Evolutionary conservation across 2,888 invertebrate genomes (phyloP).

Genomic region (Abrostola triplasia): DNA sequence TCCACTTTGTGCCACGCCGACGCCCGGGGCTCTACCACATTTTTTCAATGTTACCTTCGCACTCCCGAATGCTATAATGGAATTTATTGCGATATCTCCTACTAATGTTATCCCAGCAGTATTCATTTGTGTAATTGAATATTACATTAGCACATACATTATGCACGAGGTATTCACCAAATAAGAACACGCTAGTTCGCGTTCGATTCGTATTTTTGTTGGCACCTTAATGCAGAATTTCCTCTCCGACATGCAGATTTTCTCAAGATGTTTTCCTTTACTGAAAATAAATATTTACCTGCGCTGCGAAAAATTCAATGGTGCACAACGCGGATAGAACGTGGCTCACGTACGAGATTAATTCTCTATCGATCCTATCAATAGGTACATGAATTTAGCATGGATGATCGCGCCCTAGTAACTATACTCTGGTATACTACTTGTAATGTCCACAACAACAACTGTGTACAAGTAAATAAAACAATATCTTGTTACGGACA

Average conservation of each 20-base stretch:
- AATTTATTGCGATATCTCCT: constrained; percentile 64
- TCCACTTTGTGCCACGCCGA: constrained; percentile 69
- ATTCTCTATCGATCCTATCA: constrained; percentile 55
- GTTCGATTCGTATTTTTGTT: constrained; percentile 45
- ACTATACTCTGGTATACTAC: constrained; percentile 10
- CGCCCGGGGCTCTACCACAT: constrained; percentile 60
- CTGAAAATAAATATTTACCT: constrained; percentile 63
- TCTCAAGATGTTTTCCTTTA: constrained; percentile 58
- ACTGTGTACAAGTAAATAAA: constrained; percentile 44
- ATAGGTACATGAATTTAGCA: constrained; percentile 38
- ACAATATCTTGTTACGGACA: constrained; percentile 52
- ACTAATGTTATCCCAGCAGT: constrained; percentile 56
- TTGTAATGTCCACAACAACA: constrained; percentile 42
- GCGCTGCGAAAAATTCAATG: constrained; percentile 58
- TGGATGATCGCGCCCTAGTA: constrained; percentile 22
- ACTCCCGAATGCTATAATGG: constrained; percentile 57
- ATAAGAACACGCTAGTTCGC: constrained; percentile 36
- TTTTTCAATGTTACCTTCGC: constrained; percentile 68
- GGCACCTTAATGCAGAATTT: constrained; percentile 58
- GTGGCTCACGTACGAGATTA: constrained; percentile 60
- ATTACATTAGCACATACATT: constrained; percentile 49
- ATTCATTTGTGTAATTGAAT: constrained; percentile 66
- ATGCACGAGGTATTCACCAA: constrained; percentile 28
- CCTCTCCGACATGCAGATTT: constrained; percentile 57
- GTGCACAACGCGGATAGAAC: constrained; percentile 53